Percentiles rank a stretch among this genome's conserved stretches.
phyloP scores from a whole-genome alignment of 2,888 invertebrate genomes.

The Polydrusus cervinus region DNA sequence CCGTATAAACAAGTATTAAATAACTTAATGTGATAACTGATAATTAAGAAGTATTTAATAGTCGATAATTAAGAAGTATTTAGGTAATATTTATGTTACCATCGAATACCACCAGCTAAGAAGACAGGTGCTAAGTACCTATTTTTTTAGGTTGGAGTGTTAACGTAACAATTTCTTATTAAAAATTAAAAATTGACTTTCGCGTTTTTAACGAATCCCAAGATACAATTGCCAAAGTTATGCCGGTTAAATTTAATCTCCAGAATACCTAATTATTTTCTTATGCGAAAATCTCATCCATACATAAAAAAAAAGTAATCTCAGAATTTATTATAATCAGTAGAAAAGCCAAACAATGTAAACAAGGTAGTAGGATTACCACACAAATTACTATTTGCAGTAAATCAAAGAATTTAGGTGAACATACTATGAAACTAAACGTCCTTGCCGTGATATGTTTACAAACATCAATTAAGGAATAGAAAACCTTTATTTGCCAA shows the following conservation, averaged over 20 bases:
- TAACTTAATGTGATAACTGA: slow-evolving; percentile 3
- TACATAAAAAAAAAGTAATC: not conserved
- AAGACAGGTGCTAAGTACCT: not conserved
- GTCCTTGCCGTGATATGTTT: slow-evolving; percentile 21
- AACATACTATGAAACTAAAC: not conserved
- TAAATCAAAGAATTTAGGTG: slow-evolving; percentile 21
- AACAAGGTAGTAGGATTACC: not conserved
- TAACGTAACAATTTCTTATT: not conserved
- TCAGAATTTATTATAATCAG: slow-evolving; percentile 9
- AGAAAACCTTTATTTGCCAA: slow-evolving; percentile 1
- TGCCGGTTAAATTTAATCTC: too few relatives aligned
- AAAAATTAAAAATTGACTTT: too few relatives aligned
- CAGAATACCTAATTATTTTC: too few relatives aligned
- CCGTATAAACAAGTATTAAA: slow-evolving; percentile 10
- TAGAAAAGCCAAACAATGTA: slow-evolving; percentile 8
- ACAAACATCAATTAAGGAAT: slow-evolving; percentile 17
- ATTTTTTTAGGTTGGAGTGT: not conserved
- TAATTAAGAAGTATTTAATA: not conserved
- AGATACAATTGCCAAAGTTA: too few relatives aligned
- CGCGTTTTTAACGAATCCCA: too few relatives aligned
- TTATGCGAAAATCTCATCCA: too few relatives aligned
- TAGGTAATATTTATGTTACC: not conserved
- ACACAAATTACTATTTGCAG: slow-evolving; percentile 10
- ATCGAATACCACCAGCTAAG: not conserved
- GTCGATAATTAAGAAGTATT: not conserved